Base-by-base conservation (phyloP, 2,113 vertebrate genomes). In the zebrafish (Danio rerio) region DNA sequence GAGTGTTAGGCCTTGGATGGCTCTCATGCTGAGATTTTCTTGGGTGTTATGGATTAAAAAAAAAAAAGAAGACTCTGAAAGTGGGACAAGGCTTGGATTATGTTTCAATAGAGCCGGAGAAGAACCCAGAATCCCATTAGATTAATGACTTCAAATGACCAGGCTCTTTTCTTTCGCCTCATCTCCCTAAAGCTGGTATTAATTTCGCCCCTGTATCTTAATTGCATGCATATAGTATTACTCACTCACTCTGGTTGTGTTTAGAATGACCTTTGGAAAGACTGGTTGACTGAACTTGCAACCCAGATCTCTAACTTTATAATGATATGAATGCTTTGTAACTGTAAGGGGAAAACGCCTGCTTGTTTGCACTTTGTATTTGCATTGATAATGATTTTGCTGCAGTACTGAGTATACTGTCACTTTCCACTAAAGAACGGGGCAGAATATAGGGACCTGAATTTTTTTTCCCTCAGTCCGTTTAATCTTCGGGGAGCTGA, bases 1-100 rank as follows among this genome's bases (percentile, higher is more conserved):
- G 88, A 82, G 76, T 79, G 73, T 42, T 58, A 53, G 72, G 68
- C 78, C 77, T 75, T 5, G 58, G 76, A 62, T 82, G 42, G 45
- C 61, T 74, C 65, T 83, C 73, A 61, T 10, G 76, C 40, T 45
- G 58, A 84, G 77, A 62, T 10, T 18, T 69, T 83, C 75, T 61
- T 56, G 47, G 18, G 68, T 31, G 21, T 31, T 45, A 21, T 47
- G 16, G 73, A 53, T 11, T 4, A 72, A 66, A 56, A 56, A 4
- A 20, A 56, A 73, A 21, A 9, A 69, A 50, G 68, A 70, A 79
- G 81, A 63, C 47, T 73, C 40, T 81, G 20, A 75, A 78, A 82
- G 43, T 15, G 61, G 53, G 70, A 77, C 42, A 72, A 50, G 65
- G 47, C 13, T 77, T 81, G 16, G 62, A 55, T 83, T 86, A 53